These are phyloP conservation scores for Pharmacophagus antenor DNA, from an alignment of 2,888 invertebrate genomes.

Conservation along the genomic window DNA sequence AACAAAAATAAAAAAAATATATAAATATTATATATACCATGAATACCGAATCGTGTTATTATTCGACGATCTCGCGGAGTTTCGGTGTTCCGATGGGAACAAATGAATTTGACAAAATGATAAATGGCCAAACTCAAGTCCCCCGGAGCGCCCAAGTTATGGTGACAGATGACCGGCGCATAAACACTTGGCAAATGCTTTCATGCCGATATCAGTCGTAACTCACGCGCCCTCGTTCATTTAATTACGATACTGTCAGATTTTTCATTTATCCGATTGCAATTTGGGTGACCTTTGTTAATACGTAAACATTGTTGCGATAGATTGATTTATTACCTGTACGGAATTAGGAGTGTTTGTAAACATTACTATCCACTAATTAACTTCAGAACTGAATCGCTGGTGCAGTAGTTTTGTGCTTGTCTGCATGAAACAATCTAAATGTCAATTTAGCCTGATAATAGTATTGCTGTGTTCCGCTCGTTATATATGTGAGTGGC, in stretches of 20 bases:
- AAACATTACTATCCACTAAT: no score
- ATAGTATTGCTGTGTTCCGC: background rate
- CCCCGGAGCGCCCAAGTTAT: conserved; percentile 32
- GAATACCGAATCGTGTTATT: conserved; percentile 18
- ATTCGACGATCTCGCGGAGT: conserved; percentile 17
- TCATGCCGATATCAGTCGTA: conserved; percentile 31
- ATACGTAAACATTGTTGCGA: background rate
- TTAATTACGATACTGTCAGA: conserved; percentile 34
- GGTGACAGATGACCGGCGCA: conserved; percentile 35
- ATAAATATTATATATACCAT: conserved; percentile 12
- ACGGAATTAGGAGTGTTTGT: no score
- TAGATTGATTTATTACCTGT: background rate
- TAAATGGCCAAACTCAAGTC: conserved; percentile 25
- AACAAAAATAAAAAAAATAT: conserved; percentile 2
- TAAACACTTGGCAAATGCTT: conserved; percentile 35
- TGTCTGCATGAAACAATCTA: background rate
- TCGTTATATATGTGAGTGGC: background rate
- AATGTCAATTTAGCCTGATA: background rate
- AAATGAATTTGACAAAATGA: conserved; percentile 31
- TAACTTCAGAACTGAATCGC: background rate
- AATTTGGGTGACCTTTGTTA: conserved; percentile 12
- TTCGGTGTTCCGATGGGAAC: conserved; percentile 21
- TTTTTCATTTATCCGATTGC: conserved; percentile 20
- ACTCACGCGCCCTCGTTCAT: conserved; percentile 34
- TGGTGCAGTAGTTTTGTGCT: background rate